phyloP scores from a whole-genome alignment of 2,113 vertebrate species.

The Lanius collurio region DNA sequence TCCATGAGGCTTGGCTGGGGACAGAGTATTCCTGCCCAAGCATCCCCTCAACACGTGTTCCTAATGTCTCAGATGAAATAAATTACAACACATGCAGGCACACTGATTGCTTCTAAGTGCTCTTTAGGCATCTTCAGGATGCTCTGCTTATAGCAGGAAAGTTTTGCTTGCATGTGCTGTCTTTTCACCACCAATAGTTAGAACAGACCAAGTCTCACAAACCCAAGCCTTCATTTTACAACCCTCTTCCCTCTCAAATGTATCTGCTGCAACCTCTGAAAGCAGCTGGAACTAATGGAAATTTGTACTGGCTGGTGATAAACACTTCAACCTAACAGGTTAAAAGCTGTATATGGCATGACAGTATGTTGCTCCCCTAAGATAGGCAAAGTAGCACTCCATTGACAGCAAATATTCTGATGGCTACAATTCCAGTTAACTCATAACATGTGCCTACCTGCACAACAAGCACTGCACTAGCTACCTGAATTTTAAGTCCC shows the following conservation, averaged over 20 bases:
- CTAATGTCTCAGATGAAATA: background rate
- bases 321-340: background rate
- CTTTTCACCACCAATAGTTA: background rate
- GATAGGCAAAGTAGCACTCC: background rate
- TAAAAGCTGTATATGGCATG: background rate
- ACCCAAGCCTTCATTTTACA: background rate
- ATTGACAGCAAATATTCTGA: background rate
- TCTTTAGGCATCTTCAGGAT: background rate
- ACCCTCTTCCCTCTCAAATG: background rate
- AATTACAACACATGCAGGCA: background rate
- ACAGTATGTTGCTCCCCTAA: background rate
- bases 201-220: background rate
- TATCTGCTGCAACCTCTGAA: background rate
- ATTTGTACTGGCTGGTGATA: background rate
- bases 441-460: background rate
- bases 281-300: background rate
- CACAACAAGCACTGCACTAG: background rate
- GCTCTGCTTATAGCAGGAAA: background rate
- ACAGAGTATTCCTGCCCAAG: background rate
- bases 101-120: background rate
- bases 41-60: accelerated
- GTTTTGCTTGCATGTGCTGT: background rate
- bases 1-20: background rate
- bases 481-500: background rate
- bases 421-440: background rate